Evolutionary conservation across 2,888 invertebrate genomes (phyloP).

Genomic region (Zaprionus lineosus): DNA sequence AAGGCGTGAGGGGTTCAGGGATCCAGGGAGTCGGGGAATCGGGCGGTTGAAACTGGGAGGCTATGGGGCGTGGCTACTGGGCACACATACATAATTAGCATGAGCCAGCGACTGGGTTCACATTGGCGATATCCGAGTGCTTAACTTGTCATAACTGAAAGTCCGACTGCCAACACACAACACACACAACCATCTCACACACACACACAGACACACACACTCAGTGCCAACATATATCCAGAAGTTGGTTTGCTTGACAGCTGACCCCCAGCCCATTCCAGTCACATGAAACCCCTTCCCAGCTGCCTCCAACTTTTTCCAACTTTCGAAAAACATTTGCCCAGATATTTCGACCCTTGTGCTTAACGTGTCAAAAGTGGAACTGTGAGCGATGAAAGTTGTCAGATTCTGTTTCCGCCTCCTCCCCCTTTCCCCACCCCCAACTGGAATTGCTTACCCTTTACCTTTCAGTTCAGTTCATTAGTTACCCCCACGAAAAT

Average conservation of each 20-base stretch:
- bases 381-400: constrained; percentile 44
- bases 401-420: constrained; percentile 39
- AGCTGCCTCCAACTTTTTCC: no score
- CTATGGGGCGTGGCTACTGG: no score
- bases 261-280: constrained; percentile 17
- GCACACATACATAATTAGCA: constrained; percentile 48
- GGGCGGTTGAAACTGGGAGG: no score
- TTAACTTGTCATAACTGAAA: constrained; percentile 71
- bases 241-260: constrained; percentile 27
- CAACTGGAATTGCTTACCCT: no score
- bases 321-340: constrained; percentile 29
- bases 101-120: constrained; percentile 31
- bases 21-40: background rate
- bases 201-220: constrained; percentile 10
- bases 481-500: no score
- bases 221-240: constrained; percentile 1
- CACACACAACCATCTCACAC: constrained; percentile 4
- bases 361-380: constrained; percentile 58
- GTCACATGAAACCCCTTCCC: no score
- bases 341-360: constrained; percentile 24
- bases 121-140: constrained; percentile 51
- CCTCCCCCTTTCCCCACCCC: background rate
- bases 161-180: constrained; percentile 40
- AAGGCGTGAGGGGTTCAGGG: background rate
- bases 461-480: no score